Percentiles rank a stretch among this genome's conserved stretches.
phyloP scores from a whole-genome alignment of 2,797 vertebrate genomes.

The Sebastes reedi region DNA sequence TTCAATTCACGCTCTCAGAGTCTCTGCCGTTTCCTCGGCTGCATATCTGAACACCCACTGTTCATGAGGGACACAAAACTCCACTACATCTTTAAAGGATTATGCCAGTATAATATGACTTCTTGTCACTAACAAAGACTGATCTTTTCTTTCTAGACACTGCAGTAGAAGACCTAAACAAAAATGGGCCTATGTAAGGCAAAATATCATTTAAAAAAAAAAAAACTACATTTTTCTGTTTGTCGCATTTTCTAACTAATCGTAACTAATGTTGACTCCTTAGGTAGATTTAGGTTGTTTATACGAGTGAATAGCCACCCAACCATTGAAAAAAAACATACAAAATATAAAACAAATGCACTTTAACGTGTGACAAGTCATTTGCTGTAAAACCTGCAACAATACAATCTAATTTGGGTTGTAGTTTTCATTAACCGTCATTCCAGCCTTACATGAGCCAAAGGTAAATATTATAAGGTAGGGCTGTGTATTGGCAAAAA shows the following conservation, averaged over 20 bases:
- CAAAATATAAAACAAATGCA: neutral
- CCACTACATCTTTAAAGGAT: constrained; percentile 7
- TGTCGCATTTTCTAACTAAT: neutral
- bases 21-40: constrained; percentile 27
- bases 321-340: neutral
- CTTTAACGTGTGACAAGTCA: neutral
- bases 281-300: neutral
- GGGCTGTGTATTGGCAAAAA: no score
- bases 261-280: neutral
- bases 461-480: neutral
- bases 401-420: neutral
- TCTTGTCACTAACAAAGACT: neutral
- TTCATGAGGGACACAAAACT: constrained; percentile 24
- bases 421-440: neutral
- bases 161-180: neutral
- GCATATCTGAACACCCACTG: constrained; percentile 40
- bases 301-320: neutral
- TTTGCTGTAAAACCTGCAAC: neutral
- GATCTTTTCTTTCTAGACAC: neutral
- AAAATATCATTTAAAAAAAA: neutral
- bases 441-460: neutral
- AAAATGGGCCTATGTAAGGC: no score
- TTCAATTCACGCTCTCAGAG: constrained; percentile 44
- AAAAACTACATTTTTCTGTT: accelerated
- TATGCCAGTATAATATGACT: neutral